phyloP scores from a whole-genome alignment of 2,888 invertebrate genomes.

The Aromia moschata region DNA sequence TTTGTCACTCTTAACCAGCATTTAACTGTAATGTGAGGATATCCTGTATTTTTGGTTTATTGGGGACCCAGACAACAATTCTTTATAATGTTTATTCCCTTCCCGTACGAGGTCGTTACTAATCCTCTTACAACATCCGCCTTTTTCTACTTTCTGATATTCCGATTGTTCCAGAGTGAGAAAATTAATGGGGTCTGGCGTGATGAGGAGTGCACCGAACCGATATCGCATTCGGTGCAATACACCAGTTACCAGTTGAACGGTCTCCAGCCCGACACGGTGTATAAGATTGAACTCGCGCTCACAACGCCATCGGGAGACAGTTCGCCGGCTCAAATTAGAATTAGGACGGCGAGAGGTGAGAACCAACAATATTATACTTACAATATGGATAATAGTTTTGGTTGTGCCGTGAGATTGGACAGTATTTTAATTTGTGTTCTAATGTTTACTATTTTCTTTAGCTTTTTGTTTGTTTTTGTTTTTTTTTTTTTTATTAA shows the following conservation, averaged over 20 bases:
- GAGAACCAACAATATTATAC: conserved; percentile 65
- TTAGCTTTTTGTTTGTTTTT: conserved; percentile 32
- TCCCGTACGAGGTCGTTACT: too few species aligned
- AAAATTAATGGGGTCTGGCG: conserved; percentile 76
- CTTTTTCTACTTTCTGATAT: too few species aligned
- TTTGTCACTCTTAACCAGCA: too few species aligned
- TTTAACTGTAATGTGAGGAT: too few species aligned
- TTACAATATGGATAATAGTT: conserved; percentile 36
- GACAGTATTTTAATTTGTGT: conserved; percentile 29
- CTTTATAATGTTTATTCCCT: too few species aligned
- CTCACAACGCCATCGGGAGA: conserved; percentile 88
- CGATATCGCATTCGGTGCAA: conserved; percentile 70
- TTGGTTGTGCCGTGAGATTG: conserved; percentile 26
- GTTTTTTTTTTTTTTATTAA: conserved; percentile 6
- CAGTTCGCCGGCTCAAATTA: conserved; percentile 79
- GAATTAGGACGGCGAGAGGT: conserved; percentile 89
- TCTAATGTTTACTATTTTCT: conserved; percentile 38
- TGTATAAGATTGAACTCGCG: conserved; percentile 83
- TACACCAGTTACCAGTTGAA: conserved; percentile 75
- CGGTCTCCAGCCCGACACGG: conserved; percentile 78
- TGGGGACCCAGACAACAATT: too few species aligned
- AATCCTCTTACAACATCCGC: too few species aligned
- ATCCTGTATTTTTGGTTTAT: too few species aligned
- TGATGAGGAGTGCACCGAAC: conserved; percentile 66
- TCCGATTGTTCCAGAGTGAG: conserved; percentile 70